Base-by-base conservation (phyloP, 2,113 vertebrate genomes). In the Seriola aureovittata region DNA sequence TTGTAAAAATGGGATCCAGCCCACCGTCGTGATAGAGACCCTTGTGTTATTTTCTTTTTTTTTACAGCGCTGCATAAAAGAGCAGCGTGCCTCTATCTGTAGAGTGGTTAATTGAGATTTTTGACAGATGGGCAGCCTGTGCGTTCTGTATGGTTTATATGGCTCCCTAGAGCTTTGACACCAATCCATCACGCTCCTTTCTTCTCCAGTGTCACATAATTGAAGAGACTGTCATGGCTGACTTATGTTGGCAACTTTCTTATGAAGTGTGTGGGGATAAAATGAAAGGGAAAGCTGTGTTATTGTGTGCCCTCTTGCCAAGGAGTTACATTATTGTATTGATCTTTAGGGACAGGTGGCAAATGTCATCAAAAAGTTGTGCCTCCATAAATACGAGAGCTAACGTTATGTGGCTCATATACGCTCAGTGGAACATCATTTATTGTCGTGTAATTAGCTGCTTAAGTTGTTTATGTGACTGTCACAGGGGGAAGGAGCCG, bases 231-330 rank as follows among this genome's bases (percentile, higher is more conserved):
- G 90, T 90, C 91, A 88, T 68, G 62, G 52, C 74, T 90, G 91
- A 91, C 88, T 92, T 92, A 93, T 89, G 80, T 66, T 59, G 72
- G 68, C 71, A 91, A 85, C 85, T 91, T 83, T 85, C 74, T 91
- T 87, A 78, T 88, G 82, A 83, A 85, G 84, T 75, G 81, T 67
- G 76, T 10, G 23, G 64, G 67, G 81, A 83, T 74, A 44, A 88
- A 91, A 92, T 86, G 72, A 85, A 87, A 85, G 80, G 60, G 38
- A 78, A 72, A 58, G 75, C 70, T 44, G 69, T 36, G 81, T 9
- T 40, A 38, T 21, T 32, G 64, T 54, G 78, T 38, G 36, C 66
- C 68, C 46, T 73, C 80, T 73, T 73, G 58, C 72, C 85, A 68
- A 63, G 58, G 75, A 80, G 80, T 74, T 84, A 72, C 57, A 83